Evolutionary conservation across 2,888 invertebrate genomes (phyloP).

Genomic region (Lycia hirtaria): DNA sequence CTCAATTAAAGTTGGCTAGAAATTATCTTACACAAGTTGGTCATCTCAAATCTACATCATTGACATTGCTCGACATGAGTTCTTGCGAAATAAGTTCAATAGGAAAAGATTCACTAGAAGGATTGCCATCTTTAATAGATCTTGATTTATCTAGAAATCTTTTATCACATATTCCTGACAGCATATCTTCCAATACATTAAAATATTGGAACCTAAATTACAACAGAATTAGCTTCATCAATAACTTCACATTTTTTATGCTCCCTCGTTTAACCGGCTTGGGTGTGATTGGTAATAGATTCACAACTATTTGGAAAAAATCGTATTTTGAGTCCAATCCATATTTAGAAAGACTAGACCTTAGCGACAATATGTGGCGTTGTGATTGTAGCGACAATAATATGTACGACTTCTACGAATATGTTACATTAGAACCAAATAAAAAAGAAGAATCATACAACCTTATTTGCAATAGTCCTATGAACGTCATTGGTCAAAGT

Average conservation of each 20-base stretch:
- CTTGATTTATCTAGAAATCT: slow-evolving; percentile 89
- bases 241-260: slow-evolving; percentile 87
- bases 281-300: slow-evolving; percentile 89
- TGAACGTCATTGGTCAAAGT: slow-evolving; percentile 85
- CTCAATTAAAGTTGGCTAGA: slow-evolving; percentile 87
- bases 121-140: slow-evolving; percentile 84
- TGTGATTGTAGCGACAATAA: slow-evolving; percentile 88
- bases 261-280: slow-evolving; percentile 86
- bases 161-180: slow-evolving; percentile 86
- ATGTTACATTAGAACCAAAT: slow-evolving; percentile 83
- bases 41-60: slow-evolving; percentile 84
- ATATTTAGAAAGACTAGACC: slow-evolving; percentile 84
- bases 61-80: slow-evolving; percentile 86
- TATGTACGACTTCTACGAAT: slow-evolving; percentile 87
- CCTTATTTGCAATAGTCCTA: slow-evolving; percentile 88
- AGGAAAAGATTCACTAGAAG: slow-evolving; percentile 83
- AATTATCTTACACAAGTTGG: slow-evolving; percentile 87
- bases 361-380: slow-evolving; percentile 91
- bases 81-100: slow-evolving; percentile 87
- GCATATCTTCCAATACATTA: slow-evolving; percentile 86
- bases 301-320: slow-evolving; percentile 86
- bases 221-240: slow-evolving; percentile 86
- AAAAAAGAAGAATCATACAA: slow-evolving; percentile 80
- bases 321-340: slow-evolving; percentile 86
- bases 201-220: slow-evolving; percentile 86